These are phyloP conservation scores for Illadopsis cleaveri DNA, from an alignment of 2,113 vertebrate species.

Conservation along the genomic window DNA sequence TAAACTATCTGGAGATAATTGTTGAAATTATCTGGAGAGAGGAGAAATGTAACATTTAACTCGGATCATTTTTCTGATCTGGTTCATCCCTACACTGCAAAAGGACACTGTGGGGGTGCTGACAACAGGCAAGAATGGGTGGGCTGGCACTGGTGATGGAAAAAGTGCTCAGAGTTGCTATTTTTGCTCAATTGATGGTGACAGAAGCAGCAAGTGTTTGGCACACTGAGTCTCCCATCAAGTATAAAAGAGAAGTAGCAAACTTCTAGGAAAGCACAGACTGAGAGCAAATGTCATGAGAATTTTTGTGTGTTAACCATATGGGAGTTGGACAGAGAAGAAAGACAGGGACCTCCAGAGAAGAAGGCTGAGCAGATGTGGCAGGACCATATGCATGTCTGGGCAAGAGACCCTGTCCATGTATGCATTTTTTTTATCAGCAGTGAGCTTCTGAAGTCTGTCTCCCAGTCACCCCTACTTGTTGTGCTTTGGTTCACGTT, in stretches of 20 bases:
- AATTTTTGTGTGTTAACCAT: background rate
- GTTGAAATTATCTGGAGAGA: background rate
- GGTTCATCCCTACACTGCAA: background rate
- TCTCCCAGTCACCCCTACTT: background rate
- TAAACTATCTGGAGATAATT: background rate
- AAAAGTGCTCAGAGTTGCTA: background rate
- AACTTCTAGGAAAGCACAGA: background rate
- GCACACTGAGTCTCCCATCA: background rate
- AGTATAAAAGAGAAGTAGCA: background rate
- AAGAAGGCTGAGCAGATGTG: background rate
- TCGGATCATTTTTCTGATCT: background rate
- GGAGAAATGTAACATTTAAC: background rate
- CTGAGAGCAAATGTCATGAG: background rate
- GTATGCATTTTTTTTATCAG: background rate
- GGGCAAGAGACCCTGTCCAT: background rate
- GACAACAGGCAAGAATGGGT: background rate
- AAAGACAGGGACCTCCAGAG: background rate
- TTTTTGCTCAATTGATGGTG: background rate
- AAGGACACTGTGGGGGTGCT: background rate
- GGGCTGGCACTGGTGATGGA: background rate
- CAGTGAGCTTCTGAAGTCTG: background rate
- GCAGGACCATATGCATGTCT: background rate
- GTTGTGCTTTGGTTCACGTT: background rate
- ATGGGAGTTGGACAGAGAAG: background rate
- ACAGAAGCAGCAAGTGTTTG: background rate